phyloP scores from a whole-genome alignment of 2,888 invertebrate genomes.

The Peribatodes rhomboidaria region DNA sequence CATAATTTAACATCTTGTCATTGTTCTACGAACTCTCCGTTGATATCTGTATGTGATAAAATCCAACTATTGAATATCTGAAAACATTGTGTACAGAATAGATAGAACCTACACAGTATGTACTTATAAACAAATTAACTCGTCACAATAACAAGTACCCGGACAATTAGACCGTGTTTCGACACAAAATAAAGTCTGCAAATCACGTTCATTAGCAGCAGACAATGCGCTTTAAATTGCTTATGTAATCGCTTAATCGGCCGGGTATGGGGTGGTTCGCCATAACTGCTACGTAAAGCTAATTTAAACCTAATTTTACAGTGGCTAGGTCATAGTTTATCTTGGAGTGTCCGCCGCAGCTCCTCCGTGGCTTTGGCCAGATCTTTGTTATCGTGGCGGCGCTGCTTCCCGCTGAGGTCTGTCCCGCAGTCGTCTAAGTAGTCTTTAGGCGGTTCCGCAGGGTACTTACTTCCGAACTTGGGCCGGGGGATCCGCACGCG shows the following conservation, averaged over 20 bases:
- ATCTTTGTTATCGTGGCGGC: conserved; percentile 83
- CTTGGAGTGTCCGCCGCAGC: conserved; percentile 91
- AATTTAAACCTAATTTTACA: conserved; percentile 56
- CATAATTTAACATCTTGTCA: background rate
- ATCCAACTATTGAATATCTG: background rate
- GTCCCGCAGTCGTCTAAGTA: conserved; percentile 89
- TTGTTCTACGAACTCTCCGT: conserved; percentile 1
- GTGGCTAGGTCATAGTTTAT: conserved; percentile 88
- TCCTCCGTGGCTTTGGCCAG: conserved; percentile 91
- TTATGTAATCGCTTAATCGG: conserved; percentile 55
- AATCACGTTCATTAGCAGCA: conserved; percentile 58
- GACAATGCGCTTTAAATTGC: conserved; percentile 55
- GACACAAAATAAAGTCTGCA: conserved; percentile 51
- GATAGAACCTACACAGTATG: conserved; percentile 34
- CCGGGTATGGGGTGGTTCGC: conserved; percentile 47
- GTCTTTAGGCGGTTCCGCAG: conserved; percentile 92
- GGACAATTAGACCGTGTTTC: conserved; percentile 45
- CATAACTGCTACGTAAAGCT: conserved; percentile 50
- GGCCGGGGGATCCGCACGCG: conserved; percentile 94
- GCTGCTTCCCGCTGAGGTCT: conserved; percentile 81
- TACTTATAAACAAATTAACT: conserved; percentile 35
- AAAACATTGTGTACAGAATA: conserved; percentile 13
- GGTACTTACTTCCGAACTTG: conserved; percentile 91
- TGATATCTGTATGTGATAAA: background rate
- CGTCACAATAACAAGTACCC: conserved; percentile 49